Conservation (phyloP, 2,797 vertebrate genomes). For the Macroramphosus scolopax region DNA sequence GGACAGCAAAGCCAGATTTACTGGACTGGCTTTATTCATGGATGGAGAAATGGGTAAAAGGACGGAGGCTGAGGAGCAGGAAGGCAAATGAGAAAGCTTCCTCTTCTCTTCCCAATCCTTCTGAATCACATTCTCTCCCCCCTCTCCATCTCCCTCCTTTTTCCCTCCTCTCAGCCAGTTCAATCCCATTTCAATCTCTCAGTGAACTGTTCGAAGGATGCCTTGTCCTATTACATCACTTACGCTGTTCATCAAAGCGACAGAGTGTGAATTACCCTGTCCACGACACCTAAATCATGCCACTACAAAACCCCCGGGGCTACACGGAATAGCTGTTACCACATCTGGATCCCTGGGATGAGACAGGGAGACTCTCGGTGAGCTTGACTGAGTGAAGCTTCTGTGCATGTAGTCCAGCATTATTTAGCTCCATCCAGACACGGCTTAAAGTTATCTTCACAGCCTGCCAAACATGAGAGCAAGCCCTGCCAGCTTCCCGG, state of each 20-base stretch:
- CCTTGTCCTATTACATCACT: constrained; percentile 69
- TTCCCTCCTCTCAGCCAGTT: constrained; percentile 58
- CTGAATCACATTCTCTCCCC: constrained; percentile 25
- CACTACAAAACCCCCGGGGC: constrained; percentile 54
- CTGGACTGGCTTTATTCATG: constrained; percentile 64
- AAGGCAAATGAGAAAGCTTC: constrained; percentile 24
- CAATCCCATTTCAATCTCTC: constrained; percentile 73
- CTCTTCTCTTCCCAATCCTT: constrained; percentile 19
- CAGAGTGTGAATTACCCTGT: constrained; percentile 72
- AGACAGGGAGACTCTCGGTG: constrained; percentile 28
- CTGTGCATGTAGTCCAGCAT: constrained; percentile 19
- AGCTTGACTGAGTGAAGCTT: constrained; percentile 27
- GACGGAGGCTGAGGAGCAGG: constrained; percentile 11
- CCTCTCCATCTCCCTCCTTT: constrained; percentile 17
- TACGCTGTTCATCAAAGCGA: constrained; percentile 70
- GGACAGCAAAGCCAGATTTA: constrained; percentile 54
- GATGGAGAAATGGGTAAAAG: constrained; percentile 29
- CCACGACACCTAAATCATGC: constrained; percentile 72
- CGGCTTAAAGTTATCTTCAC: constrained; percentile 24
- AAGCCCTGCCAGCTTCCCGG: constrained; percentile 8
- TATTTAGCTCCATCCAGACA: constrained; percentile 45
- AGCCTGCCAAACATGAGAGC: constrained; percentile 31
- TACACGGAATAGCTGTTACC: constrained; percentile 57
- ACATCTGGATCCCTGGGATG: constrained; percentile 58
- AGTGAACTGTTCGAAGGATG: constrained; percentile 51